Base-by-base conservation (phyloP, 1,140 invertebrate species). In the Drosophila orosa region DNA sequence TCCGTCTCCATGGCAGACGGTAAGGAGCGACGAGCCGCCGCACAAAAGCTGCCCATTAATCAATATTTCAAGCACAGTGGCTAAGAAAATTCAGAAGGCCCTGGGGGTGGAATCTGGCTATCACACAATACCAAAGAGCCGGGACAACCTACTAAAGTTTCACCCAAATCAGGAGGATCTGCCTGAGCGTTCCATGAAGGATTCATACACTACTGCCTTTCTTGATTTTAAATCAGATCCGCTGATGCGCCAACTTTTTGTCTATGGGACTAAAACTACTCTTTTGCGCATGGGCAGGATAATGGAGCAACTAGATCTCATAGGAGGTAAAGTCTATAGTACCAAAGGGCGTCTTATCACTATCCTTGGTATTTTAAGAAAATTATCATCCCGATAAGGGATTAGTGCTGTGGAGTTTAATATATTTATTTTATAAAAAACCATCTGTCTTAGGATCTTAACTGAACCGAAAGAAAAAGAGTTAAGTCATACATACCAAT, bases 261-360 rank as follows among this genome's bases (percentile, higher is more conserved):
- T 95, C 3, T 95, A 94, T 25, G 94, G 93, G 66, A 81, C 93
- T 58, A 94, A 93, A 66, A 81, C 93, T 58, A 94, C 95, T 1
- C 91, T 92, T 55, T 93, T 96, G 8, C 92, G 96, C 57, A 91
- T 96, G 72, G 96, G 96, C 13, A 92, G 95, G 59, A 92, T 97
- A n/a, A 90, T 97, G 63, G 96, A 97, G 92, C 96, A 97, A 87
- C 93, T 97, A 86, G 96, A 97, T 92, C 93, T 95, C 39, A 96
- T 97, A 93, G 95, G 95, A 58, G 94, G 94, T 95, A 90, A 84
- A 62, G 10, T 8, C 9, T 19, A 24, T n/a, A 25, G 8, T 15
- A 15, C 13, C 17, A 29, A 29, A 17, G 5, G 25, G 17, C 13
- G 15, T 17, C 24, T 31, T 17, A 17, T 7, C 3, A 42, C 1